phyloP scores from a whole-genome alignment of 2,797 vertebrate species.

The Rhinophrynus dorsalis region DNA sequence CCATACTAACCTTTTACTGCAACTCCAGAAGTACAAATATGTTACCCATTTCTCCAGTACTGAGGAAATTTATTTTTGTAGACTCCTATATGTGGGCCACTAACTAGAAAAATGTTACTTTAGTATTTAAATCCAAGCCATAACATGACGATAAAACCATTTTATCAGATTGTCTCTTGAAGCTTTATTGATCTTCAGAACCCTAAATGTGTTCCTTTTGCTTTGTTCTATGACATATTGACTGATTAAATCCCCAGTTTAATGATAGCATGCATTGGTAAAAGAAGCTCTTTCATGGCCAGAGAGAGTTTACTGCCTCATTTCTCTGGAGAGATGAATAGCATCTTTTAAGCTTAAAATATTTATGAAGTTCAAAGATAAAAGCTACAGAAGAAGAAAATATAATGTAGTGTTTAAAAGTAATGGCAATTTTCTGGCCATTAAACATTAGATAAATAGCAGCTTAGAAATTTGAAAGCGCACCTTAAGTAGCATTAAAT shows the following conservation, averaged over 20 bases:
- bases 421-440: slow-evolving; percentile 38
- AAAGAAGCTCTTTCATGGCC: slow-evolving; percentile 17
- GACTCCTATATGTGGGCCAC: too few species aligned
- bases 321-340: slow-evolving; percentile 41
- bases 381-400: slow-evolving; percentile 24
- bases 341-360: slow-evolving; percentile 42
- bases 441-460: slow-evolving; percentile 38
- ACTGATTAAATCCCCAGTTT: slow-evolving; percentile 39
- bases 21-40: too few species aligned
- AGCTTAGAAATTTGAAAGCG: slow-evolving; percentile 1
- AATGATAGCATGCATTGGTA: slow-evolving; percentile 22
- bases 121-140: too few species aligned
- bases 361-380: slow-evolving; percentile 44
- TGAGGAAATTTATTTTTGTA: too few species aligned
- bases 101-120: too few species aligned
- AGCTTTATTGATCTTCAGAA: slow-evolving; percentile 12
- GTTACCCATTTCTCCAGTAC: too few species aligned
- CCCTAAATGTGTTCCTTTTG: slow-evolving; percentile 12
- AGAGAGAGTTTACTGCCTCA: slow-evolving; percentile 24
- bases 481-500: slow-evolving; percentile 7
- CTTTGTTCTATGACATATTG: slow-evolving; percentile 38
- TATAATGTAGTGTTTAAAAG: slow-evolving; percentile 27
- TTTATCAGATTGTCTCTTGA: not conserved
- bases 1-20: too few species aligned
- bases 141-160: too few species aligned